phyloP scores from a whole-genome alignment of 1,140 invertebrate species.

The Hydropsyche tenuis region DNA sequence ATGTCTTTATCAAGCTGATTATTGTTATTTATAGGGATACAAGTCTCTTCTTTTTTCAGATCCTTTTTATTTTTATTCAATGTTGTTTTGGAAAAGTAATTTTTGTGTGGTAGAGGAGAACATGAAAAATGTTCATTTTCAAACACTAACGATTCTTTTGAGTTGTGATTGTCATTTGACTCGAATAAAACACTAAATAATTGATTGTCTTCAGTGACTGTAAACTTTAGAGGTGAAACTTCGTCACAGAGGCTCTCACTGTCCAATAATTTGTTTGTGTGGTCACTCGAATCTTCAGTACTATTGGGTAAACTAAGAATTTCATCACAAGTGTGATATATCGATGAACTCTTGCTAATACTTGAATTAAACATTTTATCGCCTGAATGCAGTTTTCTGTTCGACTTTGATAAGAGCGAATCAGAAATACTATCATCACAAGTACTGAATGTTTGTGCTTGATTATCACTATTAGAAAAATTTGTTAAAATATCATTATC shows the following conservation, averaged over 20 bases:
- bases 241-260: constrained; percentile 56
- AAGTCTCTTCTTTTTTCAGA: background rate
- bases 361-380: background rate
- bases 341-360: constrained; percentile 23
- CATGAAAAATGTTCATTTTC: constrained; percentile 52
- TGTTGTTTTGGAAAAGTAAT: constrained; percentile 56
- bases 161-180: constrained; percentile 7
- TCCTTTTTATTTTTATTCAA: constrained; percentile 45
- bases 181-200: constrained; percentile 40
- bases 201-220: constrained; percentile 50
- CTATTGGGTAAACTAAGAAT: constrained; percentile 13
- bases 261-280: constrained; percentile 19
- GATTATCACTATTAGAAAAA: too few species aligned
- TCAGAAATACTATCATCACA: too few species aligned
- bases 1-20: background rate
- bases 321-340: constrained; percentile 38
- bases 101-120: constrained; percentile 54
- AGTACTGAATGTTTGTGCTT: too few species aligned
- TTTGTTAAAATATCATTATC: too few species aligned
- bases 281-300: background rate
- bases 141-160: constrained; percentile 49
- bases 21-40: background rate
- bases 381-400: too few species aligned
- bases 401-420: too few species aligned
- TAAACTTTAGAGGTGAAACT: constrained; percentile 54